Conservation (phyloP, 1,140 invertebrate genomes). For the Tetraneura akinire region DNA sequence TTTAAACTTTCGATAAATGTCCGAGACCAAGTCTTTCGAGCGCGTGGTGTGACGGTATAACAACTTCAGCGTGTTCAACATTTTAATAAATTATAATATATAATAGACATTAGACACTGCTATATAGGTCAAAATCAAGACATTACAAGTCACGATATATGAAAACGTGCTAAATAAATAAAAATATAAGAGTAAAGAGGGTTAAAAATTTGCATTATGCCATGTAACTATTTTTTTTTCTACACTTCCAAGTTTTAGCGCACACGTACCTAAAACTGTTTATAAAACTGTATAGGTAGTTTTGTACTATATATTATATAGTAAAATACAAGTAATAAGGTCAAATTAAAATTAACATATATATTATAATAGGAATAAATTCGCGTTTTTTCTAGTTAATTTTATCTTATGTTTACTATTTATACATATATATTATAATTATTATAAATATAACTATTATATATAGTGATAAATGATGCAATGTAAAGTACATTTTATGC, state of each 20-base stretch:
- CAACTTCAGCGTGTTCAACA: no score
- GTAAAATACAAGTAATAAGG: not conserved
- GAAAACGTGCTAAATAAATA: not conserved
- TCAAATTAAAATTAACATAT: slow-evolving; percentile 2
- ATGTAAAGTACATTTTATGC: not conserved
- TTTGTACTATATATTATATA: no score
- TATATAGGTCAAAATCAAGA: slow-evolving; percentile 23
- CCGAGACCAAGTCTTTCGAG: slow-evolving; percentile 13
- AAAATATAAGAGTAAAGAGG: not conserved
- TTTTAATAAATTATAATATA: no score
- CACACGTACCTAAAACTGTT: not conserved
- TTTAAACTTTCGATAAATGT: slow-evolving; percentile 11
- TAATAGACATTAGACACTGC: not conserved
- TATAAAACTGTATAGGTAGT: not conserved
- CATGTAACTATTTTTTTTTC: no score
- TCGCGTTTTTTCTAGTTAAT: no score
- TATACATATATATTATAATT: no score
- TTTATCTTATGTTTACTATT: no score
- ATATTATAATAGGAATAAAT: no score
- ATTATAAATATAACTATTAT: no score
- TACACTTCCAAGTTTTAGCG: not conserved
- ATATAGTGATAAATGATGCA: not conserved
- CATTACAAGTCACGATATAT: slow-evolving; percentile 20
- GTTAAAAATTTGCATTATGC: slow-evolving; percentile 41
- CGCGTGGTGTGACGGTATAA: not conserved